Evolutionary conservation across 1,140 invertebrate genomes (phyloP).

Genomic region (Macrobrachium rosenbergii): DNA sequence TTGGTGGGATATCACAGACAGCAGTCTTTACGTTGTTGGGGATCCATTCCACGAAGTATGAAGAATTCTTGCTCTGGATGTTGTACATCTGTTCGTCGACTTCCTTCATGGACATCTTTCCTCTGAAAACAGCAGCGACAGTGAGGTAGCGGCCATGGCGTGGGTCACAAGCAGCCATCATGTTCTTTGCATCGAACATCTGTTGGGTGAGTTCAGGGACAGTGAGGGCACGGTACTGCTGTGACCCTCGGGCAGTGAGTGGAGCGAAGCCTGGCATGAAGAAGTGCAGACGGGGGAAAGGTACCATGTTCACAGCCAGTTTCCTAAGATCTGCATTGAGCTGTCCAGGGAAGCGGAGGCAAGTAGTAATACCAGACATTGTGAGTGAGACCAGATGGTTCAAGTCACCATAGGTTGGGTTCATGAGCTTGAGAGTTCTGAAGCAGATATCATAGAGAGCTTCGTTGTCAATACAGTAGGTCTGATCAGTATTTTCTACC

Average conservation of each 20-base stretch:
- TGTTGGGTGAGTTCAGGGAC: constrained; percentile 56
- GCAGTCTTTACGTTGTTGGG: constrained; percentile 59
- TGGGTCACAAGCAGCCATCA: constrained; percentile 58
- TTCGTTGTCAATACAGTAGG: constrained; percentile 58
- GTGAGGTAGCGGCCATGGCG: constrained; percentile 59
- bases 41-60: constrained; percentile 60
- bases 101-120: constrained; percentile 61
- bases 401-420: constrained; percentile 55
- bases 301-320: constrained; percentile 58
- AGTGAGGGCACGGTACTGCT: constrained; percentile 59
- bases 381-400: constrained; percentile 58
- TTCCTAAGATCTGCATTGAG: constrained; percentile 58
- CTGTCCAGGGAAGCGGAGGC: constrained; percentile 57
- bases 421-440: constrained; percentile 53
- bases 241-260: constrained; percentile 52
- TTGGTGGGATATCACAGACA: constrained; percentile 54
- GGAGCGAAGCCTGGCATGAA: constrained; percentile 59
- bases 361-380: constrained; percentile 56
- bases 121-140: constrained; percentile 57
- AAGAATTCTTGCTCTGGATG: constrained; percentile 60
- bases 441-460: constrained; percentile 59
- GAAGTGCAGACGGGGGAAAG: constrained; percentile 58
- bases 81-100: constrained; percentile 61
- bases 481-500: constrained; percentile 57
- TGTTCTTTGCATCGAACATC: constrained; percentile 61